These are phyloP conservation scores for Xanthia togata DNA, from an alignment of 2,888 invertebrate genomes.

Conservation along the genomic window DNA sequence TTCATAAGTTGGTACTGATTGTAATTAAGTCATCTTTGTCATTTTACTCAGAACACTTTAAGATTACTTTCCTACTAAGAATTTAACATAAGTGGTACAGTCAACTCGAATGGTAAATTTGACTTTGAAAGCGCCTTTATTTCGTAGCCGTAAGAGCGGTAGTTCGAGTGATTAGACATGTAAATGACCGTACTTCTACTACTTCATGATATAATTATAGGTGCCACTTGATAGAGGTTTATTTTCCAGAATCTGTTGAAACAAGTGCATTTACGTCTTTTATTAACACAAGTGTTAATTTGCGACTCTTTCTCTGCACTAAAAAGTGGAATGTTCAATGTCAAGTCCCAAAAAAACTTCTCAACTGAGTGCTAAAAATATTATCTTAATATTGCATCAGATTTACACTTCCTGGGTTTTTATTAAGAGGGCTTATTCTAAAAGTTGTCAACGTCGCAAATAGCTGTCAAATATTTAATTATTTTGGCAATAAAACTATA, in stretches of 20 bases:
- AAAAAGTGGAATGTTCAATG: conserved; percentile 2
- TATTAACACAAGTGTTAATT: conserved; percentile 27
- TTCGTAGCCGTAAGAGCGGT: neutral
- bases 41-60: conserved; percentile 20
- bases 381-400: neutral
- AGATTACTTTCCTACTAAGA: neutral
- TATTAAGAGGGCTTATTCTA: no score
- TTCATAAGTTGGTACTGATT: conserved; percentile 13
- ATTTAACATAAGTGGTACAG: neutral
- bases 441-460: no score
- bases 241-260: conserved; percentile 12
- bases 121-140: neutral
- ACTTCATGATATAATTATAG: neutral
- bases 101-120: neutral
- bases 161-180: neutral
- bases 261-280: conserved; percentile 19
- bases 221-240: neutral
- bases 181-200: neutral
- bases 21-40: neutral
- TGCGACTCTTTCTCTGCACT: neutral
- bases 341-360: neutral
- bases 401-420: neutral
- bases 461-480: no score
- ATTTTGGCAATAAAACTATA: no score
- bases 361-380: conserved; percentile 22